Base-by-base conservation (phyloP, 2,113 vertebrate genomes). In the Chrysochloris asiatica region DNA sequence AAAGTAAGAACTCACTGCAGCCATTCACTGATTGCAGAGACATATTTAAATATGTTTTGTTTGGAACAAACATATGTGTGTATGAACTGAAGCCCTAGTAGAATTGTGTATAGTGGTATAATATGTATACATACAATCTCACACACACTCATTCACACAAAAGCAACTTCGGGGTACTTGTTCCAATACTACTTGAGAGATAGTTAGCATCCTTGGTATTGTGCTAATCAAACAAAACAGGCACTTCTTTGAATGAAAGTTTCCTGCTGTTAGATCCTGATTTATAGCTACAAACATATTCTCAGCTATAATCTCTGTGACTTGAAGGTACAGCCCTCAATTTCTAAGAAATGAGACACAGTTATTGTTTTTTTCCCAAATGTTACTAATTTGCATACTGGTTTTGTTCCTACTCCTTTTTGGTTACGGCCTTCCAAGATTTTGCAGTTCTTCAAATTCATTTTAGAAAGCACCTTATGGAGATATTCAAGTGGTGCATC, bases 391-490 rank as follows among this genome's bases (percentile, higher is more conserved):
- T 47, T 93, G 30, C 3, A 0, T 87, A 4, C 41, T 83, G 8
- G 50, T 3, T 71, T 86, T 89, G 22, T 76, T 69, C n/a, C 43
- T 89, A 12, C 3, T 71, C 4, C 45, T 67, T 83, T 19, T 38
- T 65, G 30, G 30, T 86, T 47, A 91, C 3, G 0, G 8, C n/a
- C 8, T 41, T 76, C 24, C 12, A 88, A 36, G 17, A 65, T 50
- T 52, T 65, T 91, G 21, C 22, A 76, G 21, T 92, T 17, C 21
- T 76, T 22, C 38, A 88, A 85, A 91, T 10, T 80, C 52, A 67
- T 81, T 93, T 91, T 33, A 59, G 43, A 79, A 86, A 71, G 4
- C 8, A 6, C n/a, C 24, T 85, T 87, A 52, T 77, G 71, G 83
- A 92, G 56, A 65, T 26, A 86, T 17, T 9, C 19, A 63, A 24